Conservation (phyloP, 2,797 vertebrate species). For the Spea hammondii region DNA sequence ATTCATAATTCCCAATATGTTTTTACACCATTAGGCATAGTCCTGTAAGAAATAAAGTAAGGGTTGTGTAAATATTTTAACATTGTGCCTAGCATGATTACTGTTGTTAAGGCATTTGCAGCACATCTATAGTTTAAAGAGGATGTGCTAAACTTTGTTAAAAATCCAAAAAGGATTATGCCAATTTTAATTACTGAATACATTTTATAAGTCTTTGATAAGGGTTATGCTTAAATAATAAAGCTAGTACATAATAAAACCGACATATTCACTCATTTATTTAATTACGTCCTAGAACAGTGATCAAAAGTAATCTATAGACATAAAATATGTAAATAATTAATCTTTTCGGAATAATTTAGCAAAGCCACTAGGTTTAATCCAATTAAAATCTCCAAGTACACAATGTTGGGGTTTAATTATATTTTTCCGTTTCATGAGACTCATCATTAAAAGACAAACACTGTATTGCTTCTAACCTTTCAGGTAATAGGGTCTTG, state of each 20-base stretch:
- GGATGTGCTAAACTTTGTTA: background rate
- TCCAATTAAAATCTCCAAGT: constrained; percentile 41
- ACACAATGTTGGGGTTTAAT: constrained; percentile 40
- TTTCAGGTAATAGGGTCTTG: constrained; percentile 35
- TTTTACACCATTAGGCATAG: too few species aligned
- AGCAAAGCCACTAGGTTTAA: constrained; percentile 13
- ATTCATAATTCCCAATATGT: too few species aligned
- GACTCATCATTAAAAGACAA: constrained; percentile 43
- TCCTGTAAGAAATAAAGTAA: too few species aligned
- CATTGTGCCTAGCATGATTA: too few species aligned
- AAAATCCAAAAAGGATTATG: background rate
- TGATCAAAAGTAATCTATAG: constrained; percentile 14
- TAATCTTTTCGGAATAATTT: constrained; percentile 33
- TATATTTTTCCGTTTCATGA: constrained; percentile 41
- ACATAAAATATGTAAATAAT: constrained; percentile 39
- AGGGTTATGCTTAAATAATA: constrained; percentile 14
- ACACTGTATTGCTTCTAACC: constrained; percentile 40
- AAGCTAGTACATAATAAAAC: constrained; percentile 18
- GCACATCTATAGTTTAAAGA: too few species aligned
- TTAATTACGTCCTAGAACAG: constrained; percentile 23
- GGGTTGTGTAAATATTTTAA: too few species aligned
- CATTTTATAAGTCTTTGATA: background rate
- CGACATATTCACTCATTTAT: constrained; percentile 24
- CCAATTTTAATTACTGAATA: constrained; percentile 2
- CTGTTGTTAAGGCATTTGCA: too few species aligned